Percentiles rank a stretch among this genome's conserved stretches.
phyloP scores from a whole-genome alignment of 2,888 invertebrate species.

The Drosophila robusta region DNA sequence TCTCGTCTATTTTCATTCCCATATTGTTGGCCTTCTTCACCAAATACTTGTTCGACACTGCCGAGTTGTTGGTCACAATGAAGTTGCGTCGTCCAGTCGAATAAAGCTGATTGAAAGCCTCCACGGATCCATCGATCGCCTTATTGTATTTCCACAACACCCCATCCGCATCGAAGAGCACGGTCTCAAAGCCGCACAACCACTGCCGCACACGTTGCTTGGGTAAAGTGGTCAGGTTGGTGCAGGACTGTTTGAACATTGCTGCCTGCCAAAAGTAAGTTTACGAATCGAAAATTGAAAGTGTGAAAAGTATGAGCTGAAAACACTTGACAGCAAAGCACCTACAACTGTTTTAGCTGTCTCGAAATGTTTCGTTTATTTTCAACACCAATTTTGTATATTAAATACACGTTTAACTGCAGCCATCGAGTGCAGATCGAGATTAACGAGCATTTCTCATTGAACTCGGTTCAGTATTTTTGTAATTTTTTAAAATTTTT shows the following conservation, averaged over 20 bases:
- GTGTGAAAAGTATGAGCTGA: slow-evolving; percentile 1
- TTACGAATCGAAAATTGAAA: neutral
- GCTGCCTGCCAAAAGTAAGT: neutral
- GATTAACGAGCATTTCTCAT: no score
- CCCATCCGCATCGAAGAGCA: slow-evolving; percentile 66
- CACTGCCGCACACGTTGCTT: slow-evolving; percentile 55
- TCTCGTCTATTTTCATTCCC: slow-evolving; percentile 30
- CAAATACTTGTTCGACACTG: neutral
- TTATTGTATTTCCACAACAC: slow-evolving; percentile 58
- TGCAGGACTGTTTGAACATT: slow-evolving; percentile 55
- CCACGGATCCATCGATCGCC: slow-evolving; percentile 41
- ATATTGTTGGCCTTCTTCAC: slow-evolving; percentile 35
- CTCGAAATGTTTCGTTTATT: no score
- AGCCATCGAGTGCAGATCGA: no score
- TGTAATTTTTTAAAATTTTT: no score
- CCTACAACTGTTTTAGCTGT: neutral
- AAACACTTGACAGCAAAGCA: neutral
- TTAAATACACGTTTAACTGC: no score
- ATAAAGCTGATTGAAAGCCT: slow-evolving; percentile 47
- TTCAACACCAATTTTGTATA: no score
- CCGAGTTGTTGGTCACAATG: slow-evolving; percentile 56
- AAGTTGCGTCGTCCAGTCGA: slow-evolving; percentile 31
- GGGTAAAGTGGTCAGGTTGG: slow-evolving; percentile 49
- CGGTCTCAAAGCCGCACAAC: slow-evolving; percentile 48
- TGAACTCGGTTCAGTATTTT: no score